Conservation (phyloP, 2,113 vertebrate species). For the Heptranchias perlo region DNA sequence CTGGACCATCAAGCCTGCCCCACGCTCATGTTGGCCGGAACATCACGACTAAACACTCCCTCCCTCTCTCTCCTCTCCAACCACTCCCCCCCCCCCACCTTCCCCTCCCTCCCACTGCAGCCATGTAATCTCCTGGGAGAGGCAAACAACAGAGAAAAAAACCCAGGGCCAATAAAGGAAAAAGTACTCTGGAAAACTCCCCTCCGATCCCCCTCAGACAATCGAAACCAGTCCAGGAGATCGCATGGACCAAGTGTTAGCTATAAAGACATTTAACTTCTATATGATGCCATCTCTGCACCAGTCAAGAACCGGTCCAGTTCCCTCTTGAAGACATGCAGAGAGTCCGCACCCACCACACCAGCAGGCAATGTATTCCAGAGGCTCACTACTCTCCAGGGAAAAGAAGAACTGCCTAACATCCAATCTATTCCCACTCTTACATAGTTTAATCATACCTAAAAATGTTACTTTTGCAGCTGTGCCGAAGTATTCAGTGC, state of each 20-base stretch:
- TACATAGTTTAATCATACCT: background rate
- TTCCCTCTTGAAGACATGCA: too few species aligned
- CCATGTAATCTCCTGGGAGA: too few species aligned
- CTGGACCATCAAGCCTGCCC: background rate
- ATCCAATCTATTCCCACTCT: background rate
- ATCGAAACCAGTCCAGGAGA: too few species aligned
- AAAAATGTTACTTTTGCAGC: background rate
- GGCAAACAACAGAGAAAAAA: background rate
- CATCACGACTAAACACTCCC: background rate
- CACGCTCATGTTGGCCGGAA: background rate
- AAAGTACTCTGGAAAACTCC: background rate
- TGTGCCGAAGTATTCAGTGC: background rate
- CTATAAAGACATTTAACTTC: background rate
- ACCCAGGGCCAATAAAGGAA: background rate
- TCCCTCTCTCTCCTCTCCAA: background rate
- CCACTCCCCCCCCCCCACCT: background rate
- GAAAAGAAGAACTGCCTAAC: background rate
- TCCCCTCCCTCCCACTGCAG: too few species aligned
- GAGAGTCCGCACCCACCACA: too few species aligned
- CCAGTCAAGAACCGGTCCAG: background rate
- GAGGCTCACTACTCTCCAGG: background rate
- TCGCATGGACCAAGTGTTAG: background rate
- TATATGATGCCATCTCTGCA: too few species aligned
- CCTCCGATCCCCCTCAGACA: background rate
- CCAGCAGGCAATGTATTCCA: too few species aligned